Percentiles rank a stretch among this genome's conserved stretches.
Evolutionary conservation across 2,888 invertebrate species (phyloP).

Genomic region (Therioaphis trifolii): DNA sequence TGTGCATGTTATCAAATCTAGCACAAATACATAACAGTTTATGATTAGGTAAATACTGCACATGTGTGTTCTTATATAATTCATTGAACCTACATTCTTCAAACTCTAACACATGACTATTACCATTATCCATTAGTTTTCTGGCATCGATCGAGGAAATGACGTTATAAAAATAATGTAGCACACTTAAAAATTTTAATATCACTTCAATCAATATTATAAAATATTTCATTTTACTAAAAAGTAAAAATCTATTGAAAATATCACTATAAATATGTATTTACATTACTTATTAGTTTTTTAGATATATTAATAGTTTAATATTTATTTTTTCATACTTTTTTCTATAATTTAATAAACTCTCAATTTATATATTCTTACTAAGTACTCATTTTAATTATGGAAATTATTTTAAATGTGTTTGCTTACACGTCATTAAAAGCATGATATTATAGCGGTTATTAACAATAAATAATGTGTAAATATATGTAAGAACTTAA

Average conservation of each 20-base stretch:
- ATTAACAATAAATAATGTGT: too few relatives aligned
- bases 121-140: conserved; percentile 37
- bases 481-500: too few relatives aligned
- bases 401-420: too few relatives aligned
- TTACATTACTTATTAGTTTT: too few relatives aligned
- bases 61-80: conserved; percentile 32
- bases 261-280: neutral
- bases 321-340: too few relatives aligned
- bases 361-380: too few relatives aligned
- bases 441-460: too few relatives aligned
- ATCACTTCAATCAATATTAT: conserved; percentile 18
- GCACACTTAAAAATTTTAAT: conserved; percentile 15
- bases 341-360: neutral
- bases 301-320: too few relatives aligned
- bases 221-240: neutral
- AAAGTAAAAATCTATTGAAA: neutral
- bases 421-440: too few relatives aligned
- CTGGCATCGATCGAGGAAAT: conserved; percentile 12
- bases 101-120: conserved; percentile 42
- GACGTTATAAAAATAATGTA: conserved; percentile 15
- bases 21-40: conserved; percentile 38
- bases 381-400: too few relatives aligned
- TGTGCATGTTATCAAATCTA: conserved; percentile 33
- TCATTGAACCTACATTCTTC: conserved; percentile 33
- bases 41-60: conserved; percentile 29